These are phyloP conservation scores for Drosophila miranda DNA, from an alignment of 1,140 invertebrate species.

Conservation along the genomic window DNA sequence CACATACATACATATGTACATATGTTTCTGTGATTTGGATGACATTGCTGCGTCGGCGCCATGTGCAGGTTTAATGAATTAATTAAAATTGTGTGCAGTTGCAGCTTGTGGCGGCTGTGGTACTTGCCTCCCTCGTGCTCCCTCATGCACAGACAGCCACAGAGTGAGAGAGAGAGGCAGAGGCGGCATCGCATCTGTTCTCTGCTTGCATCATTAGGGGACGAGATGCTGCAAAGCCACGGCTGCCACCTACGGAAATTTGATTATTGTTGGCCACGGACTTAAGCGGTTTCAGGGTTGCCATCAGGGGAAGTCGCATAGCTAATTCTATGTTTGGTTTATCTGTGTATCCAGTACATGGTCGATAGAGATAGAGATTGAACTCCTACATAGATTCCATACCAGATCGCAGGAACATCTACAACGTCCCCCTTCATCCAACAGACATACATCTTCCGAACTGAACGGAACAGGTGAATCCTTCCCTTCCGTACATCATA, in stretches of 20 bases:
- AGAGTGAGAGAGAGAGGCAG: no score
- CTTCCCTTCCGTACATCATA: conserved; percentile 32
- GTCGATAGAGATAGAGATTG: no score
- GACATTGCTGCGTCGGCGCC: conserved; percentile 46
- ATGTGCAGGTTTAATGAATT: conserved; percentile 75
- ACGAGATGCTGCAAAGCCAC: not conserved
- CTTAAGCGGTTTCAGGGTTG: conserved; percentile 37
- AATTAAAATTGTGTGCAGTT: conserved; percentile 59
- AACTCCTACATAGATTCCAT: not conserved
- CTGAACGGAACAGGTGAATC: conserved; percentile 67
- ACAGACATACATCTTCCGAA: conserved; percentile 15
- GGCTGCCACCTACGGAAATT: conserved; percentile 62
- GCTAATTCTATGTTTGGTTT: conserved; percentile 6
- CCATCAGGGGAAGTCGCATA: conserved; percentile 19
- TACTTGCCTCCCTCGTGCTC: no score
- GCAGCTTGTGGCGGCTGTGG: conserved; percentile 4
- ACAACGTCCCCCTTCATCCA: no score
- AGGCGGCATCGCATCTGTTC: not conserved
- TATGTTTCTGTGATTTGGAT: conserved; percentile 21
- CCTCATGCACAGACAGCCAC: no score
- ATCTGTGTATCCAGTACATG: conserved; percentile 1
- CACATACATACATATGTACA: not conserved
- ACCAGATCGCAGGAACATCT: no score
- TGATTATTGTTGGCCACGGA: conserved; percentile 36
- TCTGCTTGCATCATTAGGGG: conserved; percentile 36